Evolutionary conservation across 1,140 invertebrate species (phyloP), one percentile per base, ranked within the genome.

Genomic region (Triops cancriformis): DNA sequence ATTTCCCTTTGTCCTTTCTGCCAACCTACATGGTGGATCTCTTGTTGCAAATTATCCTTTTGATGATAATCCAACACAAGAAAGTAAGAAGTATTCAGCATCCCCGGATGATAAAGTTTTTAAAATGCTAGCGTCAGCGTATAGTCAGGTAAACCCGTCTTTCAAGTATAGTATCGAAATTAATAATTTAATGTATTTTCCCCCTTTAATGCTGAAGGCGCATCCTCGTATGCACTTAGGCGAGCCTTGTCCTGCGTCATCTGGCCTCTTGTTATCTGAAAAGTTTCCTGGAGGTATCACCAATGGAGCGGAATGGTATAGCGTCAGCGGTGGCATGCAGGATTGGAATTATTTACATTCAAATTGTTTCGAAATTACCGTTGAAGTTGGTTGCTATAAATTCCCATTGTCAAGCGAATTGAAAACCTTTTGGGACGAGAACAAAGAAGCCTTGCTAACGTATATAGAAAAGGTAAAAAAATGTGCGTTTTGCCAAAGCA

Each of bases 291-390:
- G 90, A 73, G 96, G 96, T 37, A 96, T 96, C 31, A 95, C 92
- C 0, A 98, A 98, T 83, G 96, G 96, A 0, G 95, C 95, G 10
- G 86, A 89, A 72, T 98, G 96, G 96, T 98, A 98, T 83, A 87
- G 88, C 37, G 89, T 97, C 1, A 86, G 89, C 0, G 94, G 96
- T 0, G 97, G 97, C 11, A 99, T 99, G 97, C 98, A 99, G 85
- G 98, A 99, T 84, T 99, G 94, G 90, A 98, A 98, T 86, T 99
- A 99, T 83, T 80, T 97, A 0, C 86, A 93, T 79, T 92, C 94
- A 18, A 98, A 95, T 82, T 95, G 93, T 82, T 93, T 98, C 87
- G 97, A 99, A 84, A 87, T 99, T 0, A 99, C 97, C 0, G 83
- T 99, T 10, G 98, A 99, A 85, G 85, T 99, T 74, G 93, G 97